Evolutionary conservation across 2,113 vertebrate species (phyloP).

Genomic region (rat (Rattus norvegicus)): DNA sequence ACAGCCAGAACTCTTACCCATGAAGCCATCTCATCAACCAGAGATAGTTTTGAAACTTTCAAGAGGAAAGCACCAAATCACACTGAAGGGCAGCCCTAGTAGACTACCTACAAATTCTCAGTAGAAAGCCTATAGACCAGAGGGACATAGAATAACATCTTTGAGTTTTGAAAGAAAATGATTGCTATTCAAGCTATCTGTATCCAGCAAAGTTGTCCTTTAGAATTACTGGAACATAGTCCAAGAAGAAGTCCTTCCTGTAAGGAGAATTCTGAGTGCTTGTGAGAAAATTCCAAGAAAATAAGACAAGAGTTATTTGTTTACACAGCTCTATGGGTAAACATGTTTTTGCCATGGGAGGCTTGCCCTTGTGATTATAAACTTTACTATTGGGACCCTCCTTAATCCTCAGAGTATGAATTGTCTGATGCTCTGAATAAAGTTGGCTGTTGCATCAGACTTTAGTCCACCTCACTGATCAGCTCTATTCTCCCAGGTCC

Average conservation of each 20-base stretch:
- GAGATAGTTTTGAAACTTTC: neutral
- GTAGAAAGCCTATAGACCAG: neutral
- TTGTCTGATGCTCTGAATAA: neutral
- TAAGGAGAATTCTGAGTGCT: neutral
- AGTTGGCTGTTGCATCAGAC: neutral
- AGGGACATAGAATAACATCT: neutral
- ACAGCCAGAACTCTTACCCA: neutral
- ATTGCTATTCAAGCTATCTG: neutral
- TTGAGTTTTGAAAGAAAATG: neutral
- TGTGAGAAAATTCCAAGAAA: neutral
- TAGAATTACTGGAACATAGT: neutral
- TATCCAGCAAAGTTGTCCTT: neutral
- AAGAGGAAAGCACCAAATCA: neutral
- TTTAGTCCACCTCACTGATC: neutral
- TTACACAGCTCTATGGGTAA: neutral
- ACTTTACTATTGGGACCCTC: neutral
- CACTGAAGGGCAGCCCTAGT: neutral
- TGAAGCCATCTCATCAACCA: neutral
- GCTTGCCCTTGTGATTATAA: neutral
- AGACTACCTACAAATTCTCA: neutral
- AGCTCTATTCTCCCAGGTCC: neutral
- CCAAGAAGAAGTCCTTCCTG: neutral
- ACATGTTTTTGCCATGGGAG: neutral
- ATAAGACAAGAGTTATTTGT: neutral
- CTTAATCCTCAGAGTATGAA: neutral